phyloP scores from a whole-genome alignment of 2,888 invertebrate species.

The Miltochrista miniata region DNA sequence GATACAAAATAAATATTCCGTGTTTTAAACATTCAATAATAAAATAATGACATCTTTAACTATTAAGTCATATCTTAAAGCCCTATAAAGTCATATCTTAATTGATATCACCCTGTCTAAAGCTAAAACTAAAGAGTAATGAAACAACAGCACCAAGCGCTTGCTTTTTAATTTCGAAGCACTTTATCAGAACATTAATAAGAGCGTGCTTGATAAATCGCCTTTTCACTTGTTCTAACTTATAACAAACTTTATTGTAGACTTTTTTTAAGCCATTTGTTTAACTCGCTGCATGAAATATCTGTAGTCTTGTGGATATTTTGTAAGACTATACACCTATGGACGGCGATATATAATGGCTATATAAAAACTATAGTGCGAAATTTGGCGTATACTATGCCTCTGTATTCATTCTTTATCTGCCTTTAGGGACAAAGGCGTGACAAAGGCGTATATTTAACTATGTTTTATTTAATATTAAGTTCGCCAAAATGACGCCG shows the following conservation, averaged over 20 bases:
- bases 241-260: constrained; percentile 21
- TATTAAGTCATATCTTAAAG: no score
- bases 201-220: constrained; percentile 33
- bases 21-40: no score
- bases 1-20: no score
- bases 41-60: no score
- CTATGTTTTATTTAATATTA: no score
- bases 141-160: background rate
- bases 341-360: no score
- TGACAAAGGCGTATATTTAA: no score
- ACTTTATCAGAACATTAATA: constrained; percentile 27
- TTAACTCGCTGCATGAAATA: constrained; percentile 8
- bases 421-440: no score
- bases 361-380: no score
- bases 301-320: constrained; percentile 1
- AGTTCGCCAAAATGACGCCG: no score
- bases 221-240: constrained; percentile 22
- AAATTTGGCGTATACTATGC: no score
- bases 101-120: background rate
- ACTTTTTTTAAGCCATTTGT: constrained; percentile 24
- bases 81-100: constrained; percentile 7
- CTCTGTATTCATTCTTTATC: no score
- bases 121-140: constrained; percentile 4
- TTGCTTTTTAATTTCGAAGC: constrained; percentile 7
- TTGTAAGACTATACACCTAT: background rate